A percentile compares a stretch with the other conserved stretches of the same genome.
Evolutionary conservation across 2,888 invertebrate species (phyloP).

Genomic region (Aspidapion aeneum): DNA sequence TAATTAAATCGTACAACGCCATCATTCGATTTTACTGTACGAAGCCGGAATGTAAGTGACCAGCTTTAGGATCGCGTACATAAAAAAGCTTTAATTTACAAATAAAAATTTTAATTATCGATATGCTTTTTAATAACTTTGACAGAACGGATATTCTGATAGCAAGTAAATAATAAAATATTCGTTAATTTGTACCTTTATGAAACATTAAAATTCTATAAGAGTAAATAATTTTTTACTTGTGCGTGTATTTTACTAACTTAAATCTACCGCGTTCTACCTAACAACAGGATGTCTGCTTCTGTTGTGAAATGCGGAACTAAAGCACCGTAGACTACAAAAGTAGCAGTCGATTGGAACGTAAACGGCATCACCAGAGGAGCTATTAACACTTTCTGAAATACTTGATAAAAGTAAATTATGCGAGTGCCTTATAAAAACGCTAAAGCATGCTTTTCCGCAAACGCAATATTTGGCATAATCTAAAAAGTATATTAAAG

Average conservation of each 20-base stretch:
- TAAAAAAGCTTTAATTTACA: too few relatives aligned
- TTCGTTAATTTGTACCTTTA: too few relatives aligned
- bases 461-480: constrained; percentile 61
- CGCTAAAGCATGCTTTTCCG: constrained; percentile 48
- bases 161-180: too few relatives aligned
- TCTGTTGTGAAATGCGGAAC: constrained; percentile 35
- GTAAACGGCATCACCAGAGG: constrained; percentile 41
- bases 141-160: too few relatives aligned
- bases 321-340: constrained; percentile 55
- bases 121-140: too few relatives aligned
- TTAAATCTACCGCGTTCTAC: constrained; percentile 51
- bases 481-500: constrained; percentile 58
- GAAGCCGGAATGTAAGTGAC: too few relatives aligned
- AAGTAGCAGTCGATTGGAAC: constrained; percentile 59
- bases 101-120: too few relatives aligned
- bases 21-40: too few relatives aligned
- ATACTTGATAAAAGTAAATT: constrained; percentile 47
- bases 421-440: constrained; percentile 39
- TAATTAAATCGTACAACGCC: too few relatives aligned
- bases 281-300: constrained; percentile 45
- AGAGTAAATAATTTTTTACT: too few relatives aligned
- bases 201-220: too few relatives aligned
- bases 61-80: too few relatives aligned
- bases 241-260: constrained; percentile 29
- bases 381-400: constrained; percentile 46